Conservation (phyloP, 2,113 vertebrate species). For the Lamprotornis superbus region DNA sequence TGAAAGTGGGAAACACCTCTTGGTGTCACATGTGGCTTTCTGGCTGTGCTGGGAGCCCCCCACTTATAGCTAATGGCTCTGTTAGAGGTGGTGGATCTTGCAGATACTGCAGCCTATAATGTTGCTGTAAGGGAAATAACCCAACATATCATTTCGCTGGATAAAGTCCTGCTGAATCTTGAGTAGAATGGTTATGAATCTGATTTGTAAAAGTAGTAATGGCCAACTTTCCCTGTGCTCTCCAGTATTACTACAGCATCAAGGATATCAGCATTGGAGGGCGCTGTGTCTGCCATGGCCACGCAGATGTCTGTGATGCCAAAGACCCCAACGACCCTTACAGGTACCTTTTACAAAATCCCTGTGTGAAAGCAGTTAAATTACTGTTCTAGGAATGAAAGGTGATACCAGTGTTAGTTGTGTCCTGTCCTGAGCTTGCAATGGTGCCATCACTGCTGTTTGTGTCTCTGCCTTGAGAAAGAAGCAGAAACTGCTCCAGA, state of each 20-base stretch:
- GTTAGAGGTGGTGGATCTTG: not conserved
- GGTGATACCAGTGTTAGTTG: not conserved
- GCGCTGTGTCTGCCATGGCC: constrained; percentile 95
- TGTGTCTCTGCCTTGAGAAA: not conserved
- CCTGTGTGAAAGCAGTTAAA: not conserved
- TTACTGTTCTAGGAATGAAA: not conserved
- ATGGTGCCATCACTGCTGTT: not conserved
- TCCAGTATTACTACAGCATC: constrained; percentile 97
- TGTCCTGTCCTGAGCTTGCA: not conserved
- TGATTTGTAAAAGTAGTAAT: not conserved
- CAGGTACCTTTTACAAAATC: constrained; percentile 75
- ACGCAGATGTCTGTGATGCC: constrained; percentile 90
- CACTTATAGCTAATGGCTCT: not conserved
- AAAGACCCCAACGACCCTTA: constrained; percentile 88
- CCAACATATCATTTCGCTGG: not conserved
- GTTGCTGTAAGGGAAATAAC: not conserved
- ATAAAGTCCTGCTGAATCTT: not conserved
- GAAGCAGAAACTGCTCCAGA: not conserved
- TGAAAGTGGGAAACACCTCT: not conserved
- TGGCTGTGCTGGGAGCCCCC: not conserved
- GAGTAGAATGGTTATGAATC: not conserved
- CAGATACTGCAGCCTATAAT: not conserved
- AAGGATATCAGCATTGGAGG: constrained; percentile 98
- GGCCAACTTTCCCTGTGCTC: not conserved
- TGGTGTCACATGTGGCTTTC: not conserved